Conservation (phyloP, 2,113 vertebrate genomes). For the Uropsilus gracilis region DNA sequence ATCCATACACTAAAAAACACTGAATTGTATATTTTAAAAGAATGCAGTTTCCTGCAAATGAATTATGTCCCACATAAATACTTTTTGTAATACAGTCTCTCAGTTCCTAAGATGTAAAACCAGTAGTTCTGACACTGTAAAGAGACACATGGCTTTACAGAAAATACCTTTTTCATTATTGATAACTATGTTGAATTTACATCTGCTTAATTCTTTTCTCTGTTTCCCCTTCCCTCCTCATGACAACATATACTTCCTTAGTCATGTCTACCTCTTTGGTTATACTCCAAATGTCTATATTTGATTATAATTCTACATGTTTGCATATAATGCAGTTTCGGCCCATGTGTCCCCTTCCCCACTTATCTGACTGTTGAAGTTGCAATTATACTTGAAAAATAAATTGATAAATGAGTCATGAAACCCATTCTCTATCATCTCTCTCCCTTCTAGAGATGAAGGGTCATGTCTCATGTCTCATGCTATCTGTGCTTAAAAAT, state of each 20-base stretch:
- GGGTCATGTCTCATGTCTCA: too few relatives aligned
- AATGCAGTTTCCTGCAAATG: background rate
- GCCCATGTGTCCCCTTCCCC: background rate
- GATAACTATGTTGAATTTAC: background rate
- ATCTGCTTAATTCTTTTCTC: background rate
- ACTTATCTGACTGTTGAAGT: too few relatives aligned
- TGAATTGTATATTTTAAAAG: too few relatives aligned
- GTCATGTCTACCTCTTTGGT: background rate
- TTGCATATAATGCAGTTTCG: background rate
- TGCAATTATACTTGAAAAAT: background rate
- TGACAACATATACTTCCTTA: background rate
- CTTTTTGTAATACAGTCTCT: too few relatives aligned
- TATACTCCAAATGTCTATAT: fast-evolving
- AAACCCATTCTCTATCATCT: background rate
- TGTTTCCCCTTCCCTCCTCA: background rate
- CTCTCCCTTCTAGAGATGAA: background rate
- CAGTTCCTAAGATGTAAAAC: background rate
- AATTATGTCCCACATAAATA: background rate
- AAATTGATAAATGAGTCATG: background rate
- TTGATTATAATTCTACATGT: background rate
- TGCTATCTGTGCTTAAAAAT: background rate
- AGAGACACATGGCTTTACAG: background rate
- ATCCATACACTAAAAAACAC: too few relatives aligned
- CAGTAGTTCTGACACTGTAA: background rate
- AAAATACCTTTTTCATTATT: background rate